A percentile compares a stretch with the other conserved stretches of the same genome.
These are phyloP conservation scores for Melanostoma mellinum DNA, from an alignment of 2,888 invertebrate genomes.

Conservation along the genomic window DNA sequence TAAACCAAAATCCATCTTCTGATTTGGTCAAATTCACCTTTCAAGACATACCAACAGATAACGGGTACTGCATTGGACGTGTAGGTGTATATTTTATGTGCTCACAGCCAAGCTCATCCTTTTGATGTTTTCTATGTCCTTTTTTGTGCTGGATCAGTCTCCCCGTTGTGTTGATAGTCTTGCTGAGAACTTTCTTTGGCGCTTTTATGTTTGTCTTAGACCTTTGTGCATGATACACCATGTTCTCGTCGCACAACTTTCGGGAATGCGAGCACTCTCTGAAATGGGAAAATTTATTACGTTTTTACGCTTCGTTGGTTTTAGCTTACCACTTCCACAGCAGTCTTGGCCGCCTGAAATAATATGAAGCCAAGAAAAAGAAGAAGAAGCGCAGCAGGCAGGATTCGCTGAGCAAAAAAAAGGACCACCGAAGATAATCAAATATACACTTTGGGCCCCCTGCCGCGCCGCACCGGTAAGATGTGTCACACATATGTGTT, in stretches of 20 bases:
- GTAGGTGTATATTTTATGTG: constrained; percentile 42
- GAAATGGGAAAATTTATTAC: constrained; percentile 71
- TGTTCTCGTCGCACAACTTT: constrained; percentile 34
- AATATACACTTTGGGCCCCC: constrained; percentile 71
- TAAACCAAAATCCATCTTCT: neutral
- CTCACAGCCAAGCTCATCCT: constrained; percentile 61
- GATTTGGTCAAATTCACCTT: constrained; percentile 10
- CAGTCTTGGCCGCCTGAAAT: constrained; percentile 30
- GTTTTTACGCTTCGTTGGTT: constrained; percentile 70
- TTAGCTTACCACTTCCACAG: constrained; percentile 47
- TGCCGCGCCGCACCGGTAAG: constrained; percentile 59
- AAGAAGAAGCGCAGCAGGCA: constrained; percentile 8
- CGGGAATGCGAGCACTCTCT: constrained; percentile 56
- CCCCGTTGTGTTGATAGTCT: constrained; percentile 7
- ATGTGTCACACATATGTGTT: constrained; percentile 70
- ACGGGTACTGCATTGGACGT: constrained; percentile 42
- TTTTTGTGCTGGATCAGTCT: constrained; percentile 27
- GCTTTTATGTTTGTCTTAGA: constrained; percentile 38
- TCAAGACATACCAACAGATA: constrained; percentile 6
- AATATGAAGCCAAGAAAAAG: constrained; percentile 26
- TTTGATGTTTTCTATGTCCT: constrained; percentile 65
- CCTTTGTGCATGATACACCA: constrained; percentile 8
- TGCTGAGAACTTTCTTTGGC: constrained; percentile 39
- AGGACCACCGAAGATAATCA: constrained; percentile 63
- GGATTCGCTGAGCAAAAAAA: constrained; percentile 6